Conservation (phyloP, 2,888 invertebrate species). For the Xanthia icteritia region DNA sequence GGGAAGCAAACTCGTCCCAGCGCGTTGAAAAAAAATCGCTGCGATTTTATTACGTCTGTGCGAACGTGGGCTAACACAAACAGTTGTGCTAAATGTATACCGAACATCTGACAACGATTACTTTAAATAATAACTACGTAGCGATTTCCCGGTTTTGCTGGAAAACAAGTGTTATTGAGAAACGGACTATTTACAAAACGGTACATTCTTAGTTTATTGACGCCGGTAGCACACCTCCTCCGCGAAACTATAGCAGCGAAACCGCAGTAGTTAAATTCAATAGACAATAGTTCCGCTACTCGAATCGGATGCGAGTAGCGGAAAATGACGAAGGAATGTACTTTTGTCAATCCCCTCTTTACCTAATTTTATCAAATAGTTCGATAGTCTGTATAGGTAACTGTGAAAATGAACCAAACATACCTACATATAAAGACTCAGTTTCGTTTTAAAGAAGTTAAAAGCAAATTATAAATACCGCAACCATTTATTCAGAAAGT, state of each 20-base stretch:
- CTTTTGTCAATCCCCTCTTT: no score
- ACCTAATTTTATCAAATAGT: not conserved
- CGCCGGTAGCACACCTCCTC: no score
- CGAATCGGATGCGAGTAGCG: no score
- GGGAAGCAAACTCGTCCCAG: no score
- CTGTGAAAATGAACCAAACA: not conserved
- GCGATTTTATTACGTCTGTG: no score
- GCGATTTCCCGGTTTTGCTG: not conserved
- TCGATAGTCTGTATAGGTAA: not conserved
- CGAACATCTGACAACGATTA: slow-evolving; percentile 14
- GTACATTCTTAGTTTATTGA: not conserved
- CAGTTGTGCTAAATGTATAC: slow-evolving; percentile 37
- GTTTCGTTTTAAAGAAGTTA: not conserved
- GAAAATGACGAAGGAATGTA: no score
- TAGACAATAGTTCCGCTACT: no score
- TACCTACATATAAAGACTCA: not conserved
- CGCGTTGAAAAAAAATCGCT: no score
- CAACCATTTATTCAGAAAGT: slow-evolving; percentile 18
- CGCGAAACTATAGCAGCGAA: no score
- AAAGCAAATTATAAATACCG: slow-evolving; percentile 23
- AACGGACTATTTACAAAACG: not conserved
- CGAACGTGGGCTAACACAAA: no score
- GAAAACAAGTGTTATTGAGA: not conserved
- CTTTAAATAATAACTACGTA: slow-evolving; percentile 1
- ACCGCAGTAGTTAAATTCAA: no score